phyloP scores from a whole-genome alignment of 2,888 invertebrate genomes.

The Orthosia cruda region DNA sequence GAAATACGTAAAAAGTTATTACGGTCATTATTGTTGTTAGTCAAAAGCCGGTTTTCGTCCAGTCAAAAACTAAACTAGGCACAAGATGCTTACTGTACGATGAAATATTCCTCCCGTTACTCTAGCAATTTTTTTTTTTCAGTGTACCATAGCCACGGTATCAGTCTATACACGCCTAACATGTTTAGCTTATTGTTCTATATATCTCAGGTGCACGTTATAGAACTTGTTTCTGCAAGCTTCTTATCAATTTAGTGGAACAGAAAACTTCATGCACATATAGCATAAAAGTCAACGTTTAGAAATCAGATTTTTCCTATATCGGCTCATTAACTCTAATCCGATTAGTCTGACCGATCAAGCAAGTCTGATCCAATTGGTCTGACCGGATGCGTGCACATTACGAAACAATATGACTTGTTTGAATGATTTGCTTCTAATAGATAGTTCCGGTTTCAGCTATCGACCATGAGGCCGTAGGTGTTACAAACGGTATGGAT shows the following conservation, averaged over 20 bases:
- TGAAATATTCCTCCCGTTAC: neutral
- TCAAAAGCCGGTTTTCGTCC: neutral
- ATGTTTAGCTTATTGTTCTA: neutral
- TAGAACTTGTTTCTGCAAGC: neutral
- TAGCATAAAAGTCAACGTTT: neutral
- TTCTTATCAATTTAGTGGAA: neutral
- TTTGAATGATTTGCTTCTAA: constrained; percentile 8
- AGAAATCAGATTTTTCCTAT: neutral
- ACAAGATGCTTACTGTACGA: neutral
- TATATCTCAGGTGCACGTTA: neutral
- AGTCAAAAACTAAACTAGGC: neutral
- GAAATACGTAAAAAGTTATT: constrained; percentile 19
- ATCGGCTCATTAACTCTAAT: neutral
- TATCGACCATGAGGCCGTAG: neutral
- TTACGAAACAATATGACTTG: neutral
- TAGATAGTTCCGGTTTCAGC: neutral
- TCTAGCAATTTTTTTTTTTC: constrained; percentile 13
- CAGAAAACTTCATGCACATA: neutral
- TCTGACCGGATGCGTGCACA: constrained; percentile 10
- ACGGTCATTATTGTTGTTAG: constrained; percentile 19
- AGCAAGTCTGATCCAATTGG: neutral
- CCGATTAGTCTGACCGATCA: neutral
- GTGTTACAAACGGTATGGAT: neutral
- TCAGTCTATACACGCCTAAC: neutral
- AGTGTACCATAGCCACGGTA: neutral